Percentiles rank a stretch among this genome's conserved stretches.
Evolutionary conservation across 1,140 invertebrate genomes (phyloP).

Genomic region (Brevipalpus yothersi): DNA sequence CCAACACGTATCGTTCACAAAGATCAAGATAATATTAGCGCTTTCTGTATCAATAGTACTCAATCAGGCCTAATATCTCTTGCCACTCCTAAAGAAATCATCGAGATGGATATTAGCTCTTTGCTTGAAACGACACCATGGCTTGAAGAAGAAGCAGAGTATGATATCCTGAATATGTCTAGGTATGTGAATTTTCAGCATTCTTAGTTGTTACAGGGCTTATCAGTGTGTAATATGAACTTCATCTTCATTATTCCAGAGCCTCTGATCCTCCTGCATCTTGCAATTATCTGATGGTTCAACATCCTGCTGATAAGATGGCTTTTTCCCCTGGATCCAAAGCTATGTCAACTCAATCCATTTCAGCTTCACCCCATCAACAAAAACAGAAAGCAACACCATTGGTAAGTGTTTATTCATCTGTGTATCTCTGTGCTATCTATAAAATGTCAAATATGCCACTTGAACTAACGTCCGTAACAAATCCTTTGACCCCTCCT

Average conservation of each 20-base stretch:
- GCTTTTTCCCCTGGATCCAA: conserved; percentile 6
- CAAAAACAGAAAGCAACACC: conserved; percentile 64
- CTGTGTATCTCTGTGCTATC: not conserved
- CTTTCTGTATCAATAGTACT: conserved; percentile 87
- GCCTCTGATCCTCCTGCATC: conserved; percentile 34
- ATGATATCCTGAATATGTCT: conserved; percentile 63
- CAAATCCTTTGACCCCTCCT: not conserved
- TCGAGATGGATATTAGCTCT: conserved; percentile 85
- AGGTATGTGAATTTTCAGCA: conserved; percentile 29
- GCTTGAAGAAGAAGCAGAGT: conserved; percentile 80
- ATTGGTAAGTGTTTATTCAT: conserved; percentile 37
- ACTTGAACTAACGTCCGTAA: not conserved
- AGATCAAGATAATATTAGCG: conserved; percentile 91
- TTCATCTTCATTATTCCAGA: conserved; percentile 17
- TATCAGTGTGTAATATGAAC: not conserved
- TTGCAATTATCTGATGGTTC: conserved; percentile 71
- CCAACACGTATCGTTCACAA: conserved; percentile 87
- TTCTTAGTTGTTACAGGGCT: no score
- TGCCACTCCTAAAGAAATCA: conserved; percentile 80
- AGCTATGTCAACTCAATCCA: conserved; percentile 7
- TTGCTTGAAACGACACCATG: conserved; percentile 63
- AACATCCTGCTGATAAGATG: conserved; percentile 41
- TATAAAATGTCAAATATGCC: not conserved
- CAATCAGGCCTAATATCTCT: conserved; percentile 56
- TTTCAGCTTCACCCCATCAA: conserved; percentile 11